A percentile compares a stretch with the other conserved stretches of the same genome.
Conservation (phyloP, 2,113 vertebrate genomes). For the Eurystomus gularis region DNA sequence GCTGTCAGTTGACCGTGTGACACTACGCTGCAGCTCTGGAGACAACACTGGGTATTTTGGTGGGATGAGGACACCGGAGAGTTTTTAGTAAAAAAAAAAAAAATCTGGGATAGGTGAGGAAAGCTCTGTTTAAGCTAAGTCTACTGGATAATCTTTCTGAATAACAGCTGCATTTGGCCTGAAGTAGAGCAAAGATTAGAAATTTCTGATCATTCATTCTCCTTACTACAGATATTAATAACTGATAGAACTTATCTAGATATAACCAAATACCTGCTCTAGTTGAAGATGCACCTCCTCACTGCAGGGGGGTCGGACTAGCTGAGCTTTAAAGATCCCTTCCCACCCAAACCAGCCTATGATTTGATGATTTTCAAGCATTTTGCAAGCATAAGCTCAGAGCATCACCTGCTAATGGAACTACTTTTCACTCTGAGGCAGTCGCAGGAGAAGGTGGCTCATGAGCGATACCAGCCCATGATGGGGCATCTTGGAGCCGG, state of each 20-base stretch:
- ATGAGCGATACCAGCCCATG: rapidly evolving
- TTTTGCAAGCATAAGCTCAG: not conserved
- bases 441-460: rapidly evolving
- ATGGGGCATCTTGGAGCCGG: rapidly evolving
- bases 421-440: not conserved
- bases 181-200: not conserved
- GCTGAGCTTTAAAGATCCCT: not conserved
- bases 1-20: not conserved
- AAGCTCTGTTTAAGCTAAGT: not conserved
- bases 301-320: not conserved
- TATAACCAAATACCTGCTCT: not conserved
- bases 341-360: not conserved
- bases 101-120: not conserved
- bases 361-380: not conserved
- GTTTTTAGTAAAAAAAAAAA: not conserved
- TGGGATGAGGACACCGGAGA: not conserved
- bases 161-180: not conserved
- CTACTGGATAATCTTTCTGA: not conserved
- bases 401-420: not conserved
- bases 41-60: not conserved
- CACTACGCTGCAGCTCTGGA: not conserved
- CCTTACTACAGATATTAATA: not conserved
- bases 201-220: not conserved
- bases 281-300: not conserved
- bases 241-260: not conserved